Conservation (phyloP, 2,888 invertebrate species). For the Deilephila elpenor region DNA sequence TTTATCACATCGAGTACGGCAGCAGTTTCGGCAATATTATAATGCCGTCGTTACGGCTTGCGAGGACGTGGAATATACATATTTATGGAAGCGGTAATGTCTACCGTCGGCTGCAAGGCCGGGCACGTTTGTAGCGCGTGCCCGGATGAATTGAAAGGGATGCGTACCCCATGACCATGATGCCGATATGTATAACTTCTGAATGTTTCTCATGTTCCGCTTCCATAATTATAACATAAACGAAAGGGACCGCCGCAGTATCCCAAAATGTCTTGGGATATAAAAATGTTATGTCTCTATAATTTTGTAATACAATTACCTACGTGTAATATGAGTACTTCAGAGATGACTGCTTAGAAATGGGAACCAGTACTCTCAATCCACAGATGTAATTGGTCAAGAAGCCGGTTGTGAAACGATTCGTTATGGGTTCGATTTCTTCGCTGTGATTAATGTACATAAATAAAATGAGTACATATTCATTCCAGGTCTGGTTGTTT, state of each 20-base stretch:
- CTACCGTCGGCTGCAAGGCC: constrained; percentile 55
- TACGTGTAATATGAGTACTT: background rate
- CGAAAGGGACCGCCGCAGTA: constrained; percentile 23
- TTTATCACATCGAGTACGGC: constrained; percentile 52
- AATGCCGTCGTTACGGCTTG: constrained; percentile 56
- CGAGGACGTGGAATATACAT: constrained; percentile 53
- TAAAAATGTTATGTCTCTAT: constrained; percentile 6
- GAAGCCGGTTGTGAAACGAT: too few species aligned
- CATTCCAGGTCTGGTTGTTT: too few species aligned
- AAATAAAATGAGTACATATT: too few species aligned
- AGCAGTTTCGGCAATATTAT: constrained; percentile 55
- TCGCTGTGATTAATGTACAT: too few species aligned
- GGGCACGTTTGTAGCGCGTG: constrained; percentile 65
- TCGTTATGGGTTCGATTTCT: too few species aligned
- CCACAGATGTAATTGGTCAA: too few species aligned
- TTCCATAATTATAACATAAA: constrained; percentile 30
- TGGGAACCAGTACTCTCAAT: background rate
- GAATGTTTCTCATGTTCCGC: constrained; percentile 25
- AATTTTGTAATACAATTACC: background rate
- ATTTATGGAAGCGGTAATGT: constrained; percentile 58
- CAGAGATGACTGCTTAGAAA: background rate
- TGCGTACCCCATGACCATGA: constrained; percentile 41
- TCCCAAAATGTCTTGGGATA: background rate
- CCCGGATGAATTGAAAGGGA: constrained; percentile 64
- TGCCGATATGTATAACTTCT: constrained; percentile 25